Conservation (phyloP, 2,113 vertebrate species). For the Galemys pyrenaicus region DNA sequence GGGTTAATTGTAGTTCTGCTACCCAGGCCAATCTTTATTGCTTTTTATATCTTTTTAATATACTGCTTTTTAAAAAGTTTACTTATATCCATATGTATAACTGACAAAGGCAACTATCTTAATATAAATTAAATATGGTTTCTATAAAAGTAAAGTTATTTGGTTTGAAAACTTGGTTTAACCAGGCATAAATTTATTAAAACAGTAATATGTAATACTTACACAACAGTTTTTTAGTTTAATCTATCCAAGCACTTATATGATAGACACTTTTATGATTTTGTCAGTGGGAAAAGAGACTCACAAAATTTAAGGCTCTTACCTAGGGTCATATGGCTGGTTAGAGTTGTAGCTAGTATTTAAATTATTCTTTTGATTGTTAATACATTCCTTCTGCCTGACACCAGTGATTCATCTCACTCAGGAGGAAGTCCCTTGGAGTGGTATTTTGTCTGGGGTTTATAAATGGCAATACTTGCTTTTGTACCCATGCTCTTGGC, state of each 20-base stretch:
- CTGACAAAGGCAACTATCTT: not conserved
- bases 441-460: conserved; percentile 15
- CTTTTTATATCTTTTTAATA: no score
- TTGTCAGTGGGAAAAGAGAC: not conserved
- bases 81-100: conserved; percentile 5
- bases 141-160: not conserved
- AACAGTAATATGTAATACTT: conserved; percentile 14
- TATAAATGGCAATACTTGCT: conserved; percentile 45
- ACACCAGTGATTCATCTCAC: not conserved
- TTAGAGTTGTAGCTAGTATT: not conserved
- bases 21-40: not conserved
- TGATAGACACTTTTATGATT: not conserved
- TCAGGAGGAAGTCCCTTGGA: not conserved
- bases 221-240: not conserved
- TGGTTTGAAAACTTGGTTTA: not conserved
- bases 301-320: not conserved
- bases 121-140: not conserved
- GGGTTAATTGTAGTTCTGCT: not conserved
- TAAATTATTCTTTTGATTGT: conserved; percentile 11
- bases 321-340: not conserved
- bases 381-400: not conserved
- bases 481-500: conserved; percentile 36
- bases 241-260: not conserved
- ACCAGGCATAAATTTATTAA: not conserved
- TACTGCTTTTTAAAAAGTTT: not conserved